Base-by-base conservation (phyloP, 2,888 invertebrate species). In the Sussaba pulchella region DNA sequence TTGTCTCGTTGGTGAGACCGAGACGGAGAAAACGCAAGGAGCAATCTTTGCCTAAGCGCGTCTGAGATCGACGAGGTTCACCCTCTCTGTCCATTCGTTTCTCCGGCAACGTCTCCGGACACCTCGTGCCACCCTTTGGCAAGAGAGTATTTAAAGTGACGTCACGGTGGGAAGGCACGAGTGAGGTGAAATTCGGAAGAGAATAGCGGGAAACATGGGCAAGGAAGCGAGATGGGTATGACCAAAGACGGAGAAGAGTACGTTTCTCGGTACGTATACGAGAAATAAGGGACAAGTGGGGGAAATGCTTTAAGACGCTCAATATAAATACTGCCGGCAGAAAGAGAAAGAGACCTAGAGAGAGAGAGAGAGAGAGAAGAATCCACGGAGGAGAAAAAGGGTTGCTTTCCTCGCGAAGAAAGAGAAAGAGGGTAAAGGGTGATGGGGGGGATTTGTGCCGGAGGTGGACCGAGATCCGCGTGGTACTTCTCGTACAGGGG, bases 231-330 rank as follows among this genome's bases (percentile, higher is more conserved):
- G 79, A 75, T 21, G 52, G 61, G 61, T 50, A 80, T 80, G 74
- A 70, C 70, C 70, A 70, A 78, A 70, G 77, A 78, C 74, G 74
- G 77, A 82, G 70, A 77, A 77, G 78, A 83, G 81, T 76, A 82
- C 75, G 72, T 78, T 74, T 45, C 43, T 21, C 36, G 31, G 47
- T 76, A 54, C 52, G 61, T 54, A 71, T 63, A 50, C 59, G 81
- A 76, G 76, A 31, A 78, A 83, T 83, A 76, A 81, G 83, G 81
- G 79, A 76, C 78, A 83, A 83, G 78, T 80, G 82, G 84, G 87
- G 88, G 87, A 87, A 90, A 91, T 91, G 90, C 91, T 91, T 92
- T 91, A 92, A 92, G 91, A 91, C 92, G 92, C 91, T 92, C 92
- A 91, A 92, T 92, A 90, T 90, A 90, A 89, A 90, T 90, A 89